Base-by-base conservation (phyloP, 2,113 vertebrate species). In the Chrysochloris asiatica region DNA sequence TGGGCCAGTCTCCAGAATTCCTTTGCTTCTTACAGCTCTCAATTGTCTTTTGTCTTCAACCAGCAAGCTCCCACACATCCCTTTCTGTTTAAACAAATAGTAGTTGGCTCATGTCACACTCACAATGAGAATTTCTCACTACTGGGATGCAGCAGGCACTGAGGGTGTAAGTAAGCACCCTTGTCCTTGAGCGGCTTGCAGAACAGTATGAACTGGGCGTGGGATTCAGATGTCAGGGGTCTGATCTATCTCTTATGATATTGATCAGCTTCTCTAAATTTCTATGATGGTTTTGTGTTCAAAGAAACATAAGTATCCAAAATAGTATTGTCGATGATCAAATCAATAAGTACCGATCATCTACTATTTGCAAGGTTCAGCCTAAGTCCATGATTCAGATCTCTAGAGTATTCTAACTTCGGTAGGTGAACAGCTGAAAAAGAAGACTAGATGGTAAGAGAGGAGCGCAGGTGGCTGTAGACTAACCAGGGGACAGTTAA, bases 201-300 rank as follows among this genome's bases (percentile, higher is more conserved):
- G 9, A 5, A 21, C 28, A 67, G 63, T 45, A 3, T 16, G 36
- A 79, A 72, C 54, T 47, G 21, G 61, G 13, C 4, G 24, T 11
- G 28, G 77, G 63, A 54, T 41, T 47, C 17, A 45, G 59, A 81
- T 84, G 67, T 92, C 59, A 76, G 41, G 63, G 24, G 22, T 87
- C 45, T 52, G 73, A 59, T 10, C n/a, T 33, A 22, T 45, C 33
- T 65, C 21, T 85, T n/a, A 24, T 41, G n/a, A 48, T 24, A 43
- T 10, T 41, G 17, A 30, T 83, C n/a, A 93, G 30, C 33, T 90
- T 45, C 86, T 76, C 16, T 91, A 82, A 67, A 19, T 93, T 73
- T 36, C 71, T 86, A n/a, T 36, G 59, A 47, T 6, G 30, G 56
- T 82, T 90, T 78, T 48, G 38, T 41, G 45, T 43, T 83, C 67